Percentiles rank a stretch among this genome's conserved stretches.
phyloP scores from a whole-genome alignment of 2,113 vertebrate species.

The Eptesicus fuscus region DNA sequence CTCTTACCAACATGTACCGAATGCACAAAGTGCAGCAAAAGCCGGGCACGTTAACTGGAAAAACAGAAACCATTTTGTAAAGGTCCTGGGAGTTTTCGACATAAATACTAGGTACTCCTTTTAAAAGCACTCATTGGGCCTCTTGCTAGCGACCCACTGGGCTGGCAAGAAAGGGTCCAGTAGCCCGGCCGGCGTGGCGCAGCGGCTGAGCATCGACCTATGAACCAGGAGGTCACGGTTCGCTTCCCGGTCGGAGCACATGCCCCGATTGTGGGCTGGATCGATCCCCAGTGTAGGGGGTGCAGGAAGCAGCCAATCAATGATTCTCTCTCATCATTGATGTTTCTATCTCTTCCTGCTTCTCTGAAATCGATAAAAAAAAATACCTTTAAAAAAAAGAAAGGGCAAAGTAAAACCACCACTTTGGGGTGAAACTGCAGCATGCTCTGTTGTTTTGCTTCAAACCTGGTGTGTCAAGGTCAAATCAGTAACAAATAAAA shows the following conservation, averaged over 20 bases:
- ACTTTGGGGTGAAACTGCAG: conserved; percentile 64
- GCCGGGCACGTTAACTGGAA: neutral
- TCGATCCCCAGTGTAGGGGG: too few relatives aligned
- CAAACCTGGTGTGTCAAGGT: conserved; percentile 34
- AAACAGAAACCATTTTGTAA: neutral
- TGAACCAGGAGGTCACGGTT: too few relatives aligned
- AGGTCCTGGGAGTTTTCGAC: neutral
- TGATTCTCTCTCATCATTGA: neutral
- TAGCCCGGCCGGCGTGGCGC: too few relatives aligned
- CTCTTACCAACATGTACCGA: neutral
- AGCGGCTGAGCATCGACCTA: too few relatives aligned
- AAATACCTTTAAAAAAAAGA: neutral
- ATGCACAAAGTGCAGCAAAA: neutral
- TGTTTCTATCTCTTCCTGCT: neutral
- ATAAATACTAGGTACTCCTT: neutral
- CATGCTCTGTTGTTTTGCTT: conserved; percentile 23
- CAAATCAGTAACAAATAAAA: neutral
- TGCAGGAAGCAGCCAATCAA: neutral
- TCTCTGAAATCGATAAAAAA: neutral
- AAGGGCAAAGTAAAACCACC: conserved; percentile 39
- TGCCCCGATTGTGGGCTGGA: too few relatives aligned
- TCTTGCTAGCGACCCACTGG: neutral
- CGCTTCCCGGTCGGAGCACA: too few relatives aligned
- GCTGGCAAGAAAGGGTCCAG: conserved; percentile 55
- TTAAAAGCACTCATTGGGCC: conserved; percentile 66